phyloP scores from a whole-genome alignment of 2,113 vertebrate genomes.

The Galeopterus variegatus region DNA sequence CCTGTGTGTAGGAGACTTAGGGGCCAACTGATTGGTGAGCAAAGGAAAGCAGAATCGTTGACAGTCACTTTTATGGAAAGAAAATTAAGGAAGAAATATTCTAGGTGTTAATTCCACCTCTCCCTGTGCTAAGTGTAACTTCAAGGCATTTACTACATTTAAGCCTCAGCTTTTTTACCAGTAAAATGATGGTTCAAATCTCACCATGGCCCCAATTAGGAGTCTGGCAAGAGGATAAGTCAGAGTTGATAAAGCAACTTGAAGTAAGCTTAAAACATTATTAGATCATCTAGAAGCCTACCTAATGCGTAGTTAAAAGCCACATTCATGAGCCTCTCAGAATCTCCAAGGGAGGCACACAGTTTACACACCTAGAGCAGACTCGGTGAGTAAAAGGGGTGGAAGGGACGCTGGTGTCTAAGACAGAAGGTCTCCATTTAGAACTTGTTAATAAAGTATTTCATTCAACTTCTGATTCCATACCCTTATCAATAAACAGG shows the following conservation, averaged over 20 bases:
- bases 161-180: neutral
- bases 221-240: neutral
- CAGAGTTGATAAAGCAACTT: neutral
- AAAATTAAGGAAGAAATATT: conserved; percentile 36
- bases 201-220: neutral
- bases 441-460: neutral
- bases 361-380: neutral
- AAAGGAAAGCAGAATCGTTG: neutral
- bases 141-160: neutral
- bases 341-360: neutral
- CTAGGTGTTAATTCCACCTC: neutral
- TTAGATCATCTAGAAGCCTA: conserved; percentile 13
- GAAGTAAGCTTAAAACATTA: neutral
- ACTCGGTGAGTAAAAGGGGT: neutral
- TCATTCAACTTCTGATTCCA: neutral
- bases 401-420: neutral
- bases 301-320: neutral
- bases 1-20: neutral
- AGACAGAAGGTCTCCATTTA: neutral
- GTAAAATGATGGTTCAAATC: neutral
- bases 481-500: neutral
- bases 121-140: neutral
- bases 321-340: neutral
- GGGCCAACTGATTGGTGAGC: neutral
- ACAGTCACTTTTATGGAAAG: neutral